Evolutionary conservation across 2,888 invertebrate genomes (phyloP), one percentile per base, ranked within the genome.

Genomic region (Hyalella azteca): DNA sequence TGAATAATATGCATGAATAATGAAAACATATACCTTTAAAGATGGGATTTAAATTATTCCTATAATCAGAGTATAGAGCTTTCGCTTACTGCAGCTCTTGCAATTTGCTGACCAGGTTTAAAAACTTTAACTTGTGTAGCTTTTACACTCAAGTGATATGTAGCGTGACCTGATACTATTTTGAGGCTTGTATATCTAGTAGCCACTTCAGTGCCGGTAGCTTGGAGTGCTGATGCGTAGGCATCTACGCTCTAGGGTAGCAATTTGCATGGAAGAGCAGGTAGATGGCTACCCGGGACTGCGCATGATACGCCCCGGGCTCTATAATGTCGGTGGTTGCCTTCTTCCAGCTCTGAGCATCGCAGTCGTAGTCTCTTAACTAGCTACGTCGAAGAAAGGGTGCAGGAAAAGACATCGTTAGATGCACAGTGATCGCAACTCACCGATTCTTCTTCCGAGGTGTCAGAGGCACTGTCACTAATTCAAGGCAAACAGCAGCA

Each of bases 401-500:
- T 45, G 45, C 45, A 54, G 26, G 54, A 54, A 54, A 9, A 54
- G 29, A 54, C 29, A 26, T 54, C 29, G 26, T 54, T 54, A 29
- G 54, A 22, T 26, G 54, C 54, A 54, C 22, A 54, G 26, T 54
- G 54, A 54, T 54, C 29, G 54, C 54, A 54, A 29, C 3, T 54
- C 54, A 29, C 4, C 22, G 32, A 66, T 66, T 66, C 36, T 66
- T 66, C 66, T 66, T 66, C 29, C 29, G n/a, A 32, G 32, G 66
- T 66, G 66, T n/a, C 66, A 66, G 66, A 36, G n/a, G 66, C n/a
- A 66, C 11, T 45, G 66, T 66, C 66, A 36, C 66, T 66, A 66
- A 66, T 66, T 66, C 66, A 66, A 66, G 66, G 66, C 66, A 66
- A 66, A 29, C 66, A 59, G 59, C 26, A 59, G 50, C 50, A 54